phyloP scores from a whole-genome alignment of 1,140 invertebrate genomes.

The Macrobrachium nipponense region DNA sequence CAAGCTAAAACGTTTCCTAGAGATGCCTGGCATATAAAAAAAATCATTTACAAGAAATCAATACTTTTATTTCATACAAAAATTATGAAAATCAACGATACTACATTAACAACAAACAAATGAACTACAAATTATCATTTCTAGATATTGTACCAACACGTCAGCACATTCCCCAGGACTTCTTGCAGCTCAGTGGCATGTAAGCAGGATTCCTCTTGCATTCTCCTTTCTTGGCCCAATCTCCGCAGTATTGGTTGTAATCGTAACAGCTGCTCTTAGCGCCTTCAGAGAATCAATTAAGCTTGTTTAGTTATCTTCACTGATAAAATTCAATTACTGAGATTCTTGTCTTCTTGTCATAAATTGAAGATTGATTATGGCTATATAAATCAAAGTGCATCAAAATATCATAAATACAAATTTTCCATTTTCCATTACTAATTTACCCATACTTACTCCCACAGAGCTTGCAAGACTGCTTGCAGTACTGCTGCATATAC shows the following conservation, averaged over 20 bases:
- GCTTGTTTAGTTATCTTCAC: neutral
- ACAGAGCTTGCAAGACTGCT: constrained; percentile 27
- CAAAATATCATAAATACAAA: too few relatives aligned
- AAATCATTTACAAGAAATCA: too few relatives aligned
- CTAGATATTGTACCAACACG: neutral
- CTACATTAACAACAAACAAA: too few relatives aligned
- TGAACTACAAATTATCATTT: too few relatives aligned
- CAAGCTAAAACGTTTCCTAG: too few relatives aligned
- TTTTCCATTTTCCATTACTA: neutral
- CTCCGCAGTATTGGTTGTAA: constrained; percentile 62
- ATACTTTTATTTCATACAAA: too few relatives aligned
- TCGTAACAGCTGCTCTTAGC: constrained; percentile 60
- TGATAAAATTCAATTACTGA: neutral
- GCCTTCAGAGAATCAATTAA: neutral
- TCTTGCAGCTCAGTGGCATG: constrained; percentile 64
- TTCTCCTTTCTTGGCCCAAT: constrained; percentile 65
- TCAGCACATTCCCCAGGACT: constrained; percentile 63
- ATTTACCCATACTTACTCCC: constrained; percentile 11
- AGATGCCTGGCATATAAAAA: too few relatives aligned
- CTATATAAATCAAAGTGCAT: neutral
- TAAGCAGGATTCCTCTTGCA: constrained; percentile 64
- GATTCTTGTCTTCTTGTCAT: neutral
- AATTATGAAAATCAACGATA: too few relatives aligned
- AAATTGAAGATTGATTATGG: neutral
- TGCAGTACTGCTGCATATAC: constrained; percentile 34